Evolutionary conservation across 1,140 invertebrate species (phyloP).

Genomic region (Drosophila sproati): DNA sequence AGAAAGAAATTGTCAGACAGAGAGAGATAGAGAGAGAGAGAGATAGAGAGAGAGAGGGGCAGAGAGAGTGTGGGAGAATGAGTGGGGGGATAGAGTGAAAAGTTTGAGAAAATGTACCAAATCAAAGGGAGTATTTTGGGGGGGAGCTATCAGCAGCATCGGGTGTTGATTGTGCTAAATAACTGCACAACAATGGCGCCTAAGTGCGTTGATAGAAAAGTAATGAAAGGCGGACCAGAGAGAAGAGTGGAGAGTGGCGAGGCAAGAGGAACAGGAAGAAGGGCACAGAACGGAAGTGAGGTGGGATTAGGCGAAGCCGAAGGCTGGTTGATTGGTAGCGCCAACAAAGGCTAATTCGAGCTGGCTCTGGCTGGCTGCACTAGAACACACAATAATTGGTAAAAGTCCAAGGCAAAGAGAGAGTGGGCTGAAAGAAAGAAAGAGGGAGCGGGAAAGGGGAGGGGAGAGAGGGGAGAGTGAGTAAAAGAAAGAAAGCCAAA

Average conservation of each 20-base stretch:
- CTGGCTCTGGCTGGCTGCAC: conserved; percentile 56
- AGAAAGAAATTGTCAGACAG: conserved; percentile 4
- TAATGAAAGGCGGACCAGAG: conserved; percentile 62
- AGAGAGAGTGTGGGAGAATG: not conserved
- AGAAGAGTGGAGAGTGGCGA: conserved; percentile 20
- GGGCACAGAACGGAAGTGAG: conserved; percentile 6
- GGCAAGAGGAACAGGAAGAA: not conserved
- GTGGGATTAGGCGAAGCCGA: conserved; percentile 6
- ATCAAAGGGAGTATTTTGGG: conserved; percentile 23
- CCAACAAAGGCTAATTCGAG: conserved; percentile 81
- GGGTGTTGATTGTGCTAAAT: conserved; percentile 82
- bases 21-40: not conserved
- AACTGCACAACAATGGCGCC: conserved; percentile 79
- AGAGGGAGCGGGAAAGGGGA: conserved; percentile 7
- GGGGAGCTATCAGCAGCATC: conserved; percentile 65
- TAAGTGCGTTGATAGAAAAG: conserved; percentile 83
- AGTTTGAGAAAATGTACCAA: conserved; percentile 71
- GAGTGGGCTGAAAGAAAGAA: not conserved
- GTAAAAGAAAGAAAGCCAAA: conserved; percentile 24
- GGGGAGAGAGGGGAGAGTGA: not conserved
- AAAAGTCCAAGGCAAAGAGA: conserved; percentile 58
- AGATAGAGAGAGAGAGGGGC: not conserved
- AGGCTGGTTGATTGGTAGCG: conserved; percentile 72
- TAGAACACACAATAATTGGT: conserved; percentile 75
- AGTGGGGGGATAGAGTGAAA: conserved; percentile 56